These are phyloP conservation scores for Siniperca scherzeri DNA, from an alignment of 2,797 vertebrate genomes.

Conservation along the genomic window DNA sequence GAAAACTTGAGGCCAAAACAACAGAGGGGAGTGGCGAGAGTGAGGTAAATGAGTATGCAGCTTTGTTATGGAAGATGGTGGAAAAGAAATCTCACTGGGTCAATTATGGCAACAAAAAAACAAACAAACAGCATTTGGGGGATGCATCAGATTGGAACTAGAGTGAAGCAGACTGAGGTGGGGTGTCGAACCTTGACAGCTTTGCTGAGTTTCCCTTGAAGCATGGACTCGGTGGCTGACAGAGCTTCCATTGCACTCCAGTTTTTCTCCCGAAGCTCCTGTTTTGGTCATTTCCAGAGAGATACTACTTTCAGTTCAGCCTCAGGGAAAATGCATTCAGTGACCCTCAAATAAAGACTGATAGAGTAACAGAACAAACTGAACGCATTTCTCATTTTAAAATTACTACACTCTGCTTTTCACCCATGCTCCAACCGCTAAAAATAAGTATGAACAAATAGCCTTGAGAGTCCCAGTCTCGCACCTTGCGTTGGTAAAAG, in stretches of 20 bases:
- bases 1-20: slow-evolving; percentile 56
- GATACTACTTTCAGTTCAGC: slow-evolving; percentile 96
- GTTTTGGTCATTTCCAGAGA: slow-evolving; percentile 98
- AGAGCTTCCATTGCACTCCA: slow-evolving; percentile 99
- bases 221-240: slow-evolving; percentile 99
- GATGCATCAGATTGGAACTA: slow-evolving; percentile 91
- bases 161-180: slow-evolving; percentile 89
- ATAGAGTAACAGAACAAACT: slow-evolving; percentile 56
- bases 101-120: slow-evolving; percentile 73
- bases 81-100: slow-evolving; percentile 73
- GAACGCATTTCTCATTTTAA: slow-evolving; percentile 51
- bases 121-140: slow-evolving; percentile 51
- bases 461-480: slow-evolving; percentile 31
- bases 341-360: slow-evolving; percentile 70
- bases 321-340: slow-evolving; percentile 85
- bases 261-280: slow-evolving; percentile 99
- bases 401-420: slow-evolving; percentile 50
- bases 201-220: slow-evolving; percentile 99
- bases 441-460: slow-evolving; percentile 33
- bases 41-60: slow-evolving; percentile 87
- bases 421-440: slow-evolving; percentile 51
- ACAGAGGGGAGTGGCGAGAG: slow-evolving; percentile 32
- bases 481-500: slow-evolving; percentile 45
- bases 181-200: slow-evolving; percentile 96
- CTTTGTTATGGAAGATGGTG: slow-evolving; percentile 72